Evolutionary conservation across 1,140 invertebrate species (phyloP), one percentile per base, ranked within the genome.

Genomic region (Caerostris darwini): DNA sequence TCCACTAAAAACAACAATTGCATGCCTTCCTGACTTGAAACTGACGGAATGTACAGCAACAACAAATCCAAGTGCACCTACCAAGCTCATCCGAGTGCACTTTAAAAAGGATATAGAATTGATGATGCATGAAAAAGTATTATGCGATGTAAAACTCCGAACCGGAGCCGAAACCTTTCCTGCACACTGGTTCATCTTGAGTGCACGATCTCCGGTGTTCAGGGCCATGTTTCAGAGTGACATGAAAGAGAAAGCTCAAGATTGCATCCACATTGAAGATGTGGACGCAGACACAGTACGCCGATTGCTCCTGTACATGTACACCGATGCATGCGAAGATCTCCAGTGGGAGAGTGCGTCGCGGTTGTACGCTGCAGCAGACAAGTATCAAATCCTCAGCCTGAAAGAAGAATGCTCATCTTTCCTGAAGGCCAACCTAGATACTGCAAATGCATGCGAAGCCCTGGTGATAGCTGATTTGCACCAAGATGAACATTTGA

Each of bases 111-210:
- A 34, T 34, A 34, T 34, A 34, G 34, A 34, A 34, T 34, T 34
- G 34, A 34, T 34, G 34, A 0, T 34, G 34, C 34, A 34, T 34
- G 34, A 34, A 34, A 34, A 34, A 34, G 34, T 34, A 34, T 67
- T 67, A 67, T 17, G 3, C 95, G 69, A 87, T 50, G 34, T 81
- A 12, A 14, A 4, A 12, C 77, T 81, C 53, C 34, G 53, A 34
- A 34, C 53, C 14, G 82, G 56, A 5, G 19, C 14, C 12, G 54
- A 57, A 58, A n/a, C 54, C 7, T 57, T 85, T 56, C 82, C 53
- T 8, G 82, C 57, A 3, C 82, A 85, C 82, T 57, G 10, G 17
- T 7, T 57, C 82, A 85, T 85, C 7, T 4, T 85, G 12, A 53
- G 82, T 10, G 17, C 53, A 10, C 53, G 82, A 1, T 85, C 82